phyloP scores from a whole-genome alignment of 2,888 invertebrate genomes.

The Caenorhabditis sp. region DNA sequence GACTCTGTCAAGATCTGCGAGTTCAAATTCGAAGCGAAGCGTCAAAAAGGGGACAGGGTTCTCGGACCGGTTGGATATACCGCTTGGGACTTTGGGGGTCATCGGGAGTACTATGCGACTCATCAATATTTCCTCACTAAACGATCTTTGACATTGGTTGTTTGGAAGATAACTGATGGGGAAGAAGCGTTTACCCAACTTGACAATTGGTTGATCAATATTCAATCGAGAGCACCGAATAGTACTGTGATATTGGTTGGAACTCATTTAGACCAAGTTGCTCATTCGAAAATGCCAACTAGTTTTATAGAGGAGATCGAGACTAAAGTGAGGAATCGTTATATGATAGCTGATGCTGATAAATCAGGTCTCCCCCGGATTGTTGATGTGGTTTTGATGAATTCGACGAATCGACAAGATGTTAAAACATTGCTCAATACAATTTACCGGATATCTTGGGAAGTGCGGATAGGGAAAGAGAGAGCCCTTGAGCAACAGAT shows the following conservation, averaged over 20 bases:
- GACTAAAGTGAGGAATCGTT: conserved; percentile 74
- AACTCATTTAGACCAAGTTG: conserved; percentile 84
- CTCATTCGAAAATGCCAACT: conserved; percentile 75
- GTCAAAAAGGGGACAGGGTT: conserved; percentile 72
- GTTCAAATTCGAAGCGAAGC: conserved; percentile 82
- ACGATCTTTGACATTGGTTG: conserved; percentile 89
- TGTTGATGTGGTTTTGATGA: conserved; percentile 43
- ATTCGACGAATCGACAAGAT: conserved; percentile 81
- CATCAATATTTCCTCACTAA: conserved; percentile 98
- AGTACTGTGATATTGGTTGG: conserved; percentile 95
- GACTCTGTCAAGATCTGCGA: conserved; percentile 88
- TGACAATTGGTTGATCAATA: conserved; percentile 93
- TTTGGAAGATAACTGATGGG: conserved; percentile 93
- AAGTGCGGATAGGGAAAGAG: conserved; percentile 82
- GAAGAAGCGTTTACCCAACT: conserved; percentile 88
- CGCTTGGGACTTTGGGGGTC: conserved; percentile 99
- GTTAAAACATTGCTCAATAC: conserved; percentile 77
- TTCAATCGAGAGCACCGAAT: conserved; percentile 92
- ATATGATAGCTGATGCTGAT: conserved; percentile 92
- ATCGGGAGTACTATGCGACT: conserved; percentile 92
- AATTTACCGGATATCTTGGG: conserved; percentile 91
- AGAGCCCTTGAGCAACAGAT: conserved; percentile 89
- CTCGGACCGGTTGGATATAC: conserved; percentile 83
- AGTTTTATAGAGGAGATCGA: conserved; percentile 82
- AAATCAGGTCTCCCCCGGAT: conserved; percentile 81